These are phyloP conservation scores for Amniataba percoides DNA, from an alignment of 2,797 vertebrate species.

Conservation along the genomic window DNA sequence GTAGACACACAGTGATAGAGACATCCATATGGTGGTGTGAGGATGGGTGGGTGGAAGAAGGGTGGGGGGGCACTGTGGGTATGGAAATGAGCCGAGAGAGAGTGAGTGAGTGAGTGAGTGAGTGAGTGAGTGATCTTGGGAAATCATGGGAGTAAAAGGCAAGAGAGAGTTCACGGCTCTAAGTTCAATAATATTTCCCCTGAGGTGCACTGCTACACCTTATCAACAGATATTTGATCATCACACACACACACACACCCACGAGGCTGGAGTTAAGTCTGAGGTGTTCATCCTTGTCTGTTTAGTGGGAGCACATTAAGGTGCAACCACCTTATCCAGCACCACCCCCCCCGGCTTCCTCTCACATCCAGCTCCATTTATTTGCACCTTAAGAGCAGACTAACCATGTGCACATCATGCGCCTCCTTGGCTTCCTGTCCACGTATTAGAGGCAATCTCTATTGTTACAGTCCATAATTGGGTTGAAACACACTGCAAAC, in stretches of 20 bases:
- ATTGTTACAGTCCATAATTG: constrained; percentile 70
- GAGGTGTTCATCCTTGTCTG: constrained; percentile 31
- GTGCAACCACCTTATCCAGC: constrained; percentile 25
- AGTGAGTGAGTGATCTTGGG: constrained; percentile 24
- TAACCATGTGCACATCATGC: constrained; percentile 7
- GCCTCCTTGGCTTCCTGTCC: constrained; percentile 59
- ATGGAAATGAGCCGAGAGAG: constrained; percentile 54
- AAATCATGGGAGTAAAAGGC: constrained; percentile 14
- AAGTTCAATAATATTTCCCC: constrained; percentile 17
- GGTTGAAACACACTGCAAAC: constrained; percentile 65
- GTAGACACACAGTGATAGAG: constrained; percentile 53
- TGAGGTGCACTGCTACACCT: constrained; percentile 8
- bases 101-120: constrained; percentile 6
- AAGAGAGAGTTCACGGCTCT: constrained; percentile 14
- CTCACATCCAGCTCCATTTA: constrained; percentile 31
- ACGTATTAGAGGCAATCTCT: constrained; percentile 64
- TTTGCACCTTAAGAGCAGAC: constrained; percentile 35
- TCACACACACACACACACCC: constrained; percentile 17
- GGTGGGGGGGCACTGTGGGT: constrained; percentile 20
- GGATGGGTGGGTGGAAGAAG: no score
- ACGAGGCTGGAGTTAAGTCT: constrained; percentile 12
- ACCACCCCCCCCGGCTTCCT: constrained; percentile 31
- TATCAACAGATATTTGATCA: constrained; percentile 24
- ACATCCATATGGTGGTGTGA: constrained; percentile 68
- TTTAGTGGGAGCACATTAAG: constrained; percentile 40